A percentile compares a stretch with the other conserved stretches of the same genome.
These are phyloP conservation scores for Lithophane semibrunnea DNA, from an alignment of 2,888 invertebrate species.

Conservation along the genomic window DNA sequence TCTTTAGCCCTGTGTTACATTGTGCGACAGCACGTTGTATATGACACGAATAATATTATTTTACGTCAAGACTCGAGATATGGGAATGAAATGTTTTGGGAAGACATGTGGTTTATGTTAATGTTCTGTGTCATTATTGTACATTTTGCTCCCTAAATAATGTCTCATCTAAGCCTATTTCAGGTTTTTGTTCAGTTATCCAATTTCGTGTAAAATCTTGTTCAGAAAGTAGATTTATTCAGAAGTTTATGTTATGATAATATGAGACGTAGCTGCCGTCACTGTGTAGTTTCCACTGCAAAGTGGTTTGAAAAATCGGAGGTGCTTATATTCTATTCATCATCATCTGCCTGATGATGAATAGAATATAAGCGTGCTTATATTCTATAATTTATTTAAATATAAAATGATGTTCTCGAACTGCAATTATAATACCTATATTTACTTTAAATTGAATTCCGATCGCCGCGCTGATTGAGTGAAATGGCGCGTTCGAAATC, in stretches of 20 bases:
- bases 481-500: constrained; percentile 64
- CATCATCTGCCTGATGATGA: too few species aligned
- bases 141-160: constrained; percentile 41
- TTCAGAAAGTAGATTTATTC: neutral
- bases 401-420: constrained; percentile 9
- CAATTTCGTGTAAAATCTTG: constrained; percentile 3
- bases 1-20: constrained; percentile 49
- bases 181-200: constrained; percentile 13
- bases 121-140: constrained; percentile 34
- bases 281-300: constrained; percentile 5
- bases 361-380: too few species aligned
- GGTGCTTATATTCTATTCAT: neutral
- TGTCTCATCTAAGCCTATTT: constrained; percentile 26
- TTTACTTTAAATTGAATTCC: constrained; percentile 58
- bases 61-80: constrained; percentile 35
- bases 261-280: neutral
- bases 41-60: constrained; percentile 55
- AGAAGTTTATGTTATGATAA: neutral
- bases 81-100: constrained; percentile 43
- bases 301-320: neutral
- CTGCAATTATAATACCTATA: neutral
- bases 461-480: constrained; percentile 60
- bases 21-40: constrained; percentile 39
- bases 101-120: constrained; percentile 53
- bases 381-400: neutral